A percentile compares a stretch with the other conserved stretches of the same genome.
These are phyloP conservation scores for Thalpophila matura DNA, from an alignment of 2,888 invertebrate species.

Conservation along the genomic window DNA sequence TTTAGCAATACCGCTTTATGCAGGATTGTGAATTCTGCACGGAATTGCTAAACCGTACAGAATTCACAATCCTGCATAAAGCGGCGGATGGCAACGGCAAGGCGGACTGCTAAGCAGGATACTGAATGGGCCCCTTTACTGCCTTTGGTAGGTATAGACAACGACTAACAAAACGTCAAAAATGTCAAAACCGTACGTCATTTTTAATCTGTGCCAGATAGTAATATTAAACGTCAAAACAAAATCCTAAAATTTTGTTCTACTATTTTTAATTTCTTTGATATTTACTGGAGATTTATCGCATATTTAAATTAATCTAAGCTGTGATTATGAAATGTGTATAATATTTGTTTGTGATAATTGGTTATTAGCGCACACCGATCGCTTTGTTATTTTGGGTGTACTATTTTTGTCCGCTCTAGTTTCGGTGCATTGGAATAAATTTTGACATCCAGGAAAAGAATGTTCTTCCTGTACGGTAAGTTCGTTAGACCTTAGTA, in stretches of 20 bases:
- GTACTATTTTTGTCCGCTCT: constrained; percentile 90
- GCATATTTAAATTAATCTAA: constrained; percentile 42
- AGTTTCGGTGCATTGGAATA: constrained; percentile 87
- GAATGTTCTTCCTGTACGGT: constrained; percentile 86
- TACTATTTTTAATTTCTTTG: constrained; percentile 68
- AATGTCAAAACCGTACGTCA: constrained; percentile 42
- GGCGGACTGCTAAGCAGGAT: too few relatives aligned
- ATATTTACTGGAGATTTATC: constrained; percentile 53
- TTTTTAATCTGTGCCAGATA: constrained; percentile 53
- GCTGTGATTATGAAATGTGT: constrained; percentile 55
- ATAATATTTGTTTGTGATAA: constrained; percentile 47
- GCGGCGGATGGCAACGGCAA: too few relatives aligned
- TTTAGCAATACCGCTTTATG: too few relatives aligned
- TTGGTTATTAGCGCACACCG: constrained; percentile 48
- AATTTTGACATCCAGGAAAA: constrained; percentile 88
- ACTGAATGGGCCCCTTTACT: background rate
- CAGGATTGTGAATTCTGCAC: too few relatives aligned
- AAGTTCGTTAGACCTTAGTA: constrained; percentile 69
- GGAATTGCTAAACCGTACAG: too few relatives aligned
- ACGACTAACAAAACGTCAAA: constrained; percentile 32
- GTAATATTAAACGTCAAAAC: constrained; percentile 85
- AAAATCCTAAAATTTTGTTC: constrained; percentile 81
- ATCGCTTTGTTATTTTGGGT: constrained; percentile 85
- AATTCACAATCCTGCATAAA: too few relatives aligned
- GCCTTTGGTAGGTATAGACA: constrained; percentile 3